These are phyloP conservation scores for Cyclargus thomasi DNA, from an alignment of 1,140 invertebrate genomes.

Conservation along the genomic window DNA sequence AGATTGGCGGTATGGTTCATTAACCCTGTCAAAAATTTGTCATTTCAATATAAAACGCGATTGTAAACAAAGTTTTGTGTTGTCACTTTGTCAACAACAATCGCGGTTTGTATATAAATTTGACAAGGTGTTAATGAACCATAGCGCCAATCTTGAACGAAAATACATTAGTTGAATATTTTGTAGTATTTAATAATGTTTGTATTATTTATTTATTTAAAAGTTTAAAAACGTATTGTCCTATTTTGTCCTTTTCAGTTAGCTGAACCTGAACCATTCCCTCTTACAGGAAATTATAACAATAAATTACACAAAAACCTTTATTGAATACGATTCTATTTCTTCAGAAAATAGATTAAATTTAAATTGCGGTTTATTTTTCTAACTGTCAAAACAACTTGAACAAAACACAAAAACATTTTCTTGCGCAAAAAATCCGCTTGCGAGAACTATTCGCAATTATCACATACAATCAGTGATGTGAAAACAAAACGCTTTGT, in stretches of 20 bases:
- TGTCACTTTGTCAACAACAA: too few relatives aligned
- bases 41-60: too few relatives aligned
- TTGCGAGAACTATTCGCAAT: constrained; percentile 1
- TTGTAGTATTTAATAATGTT: too few relatives aligned
- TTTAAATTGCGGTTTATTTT: not conserved
- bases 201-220: not conserved
- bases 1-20: too few relatives aligned
- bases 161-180: too few relatives aligned
- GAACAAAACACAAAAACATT: not conserved
- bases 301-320: not conserved
- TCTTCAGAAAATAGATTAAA: too few relatives aligned
- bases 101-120: too few relatives aligned
- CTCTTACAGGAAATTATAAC: not conserved
- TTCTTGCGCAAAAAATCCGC: not conserved
- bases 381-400: not conserved
- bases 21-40: too few relatives aligned
- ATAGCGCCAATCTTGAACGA: too few relatives aligned
- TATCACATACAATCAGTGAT: constrained; percentile 17
- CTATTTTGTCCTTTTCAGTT: not conserved
- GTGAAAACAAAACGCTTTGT: constrained; percentile 40
- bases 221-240: too few relatives aligned
- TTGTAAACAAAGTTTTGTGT: too few relatives aligned
- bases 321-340: not conserved
- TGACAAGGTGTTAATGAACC: too few relatives aligned
- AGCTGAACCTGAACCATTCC: not conserved